Base-by-base conservation (phyloP, 2,113 vertebrate genomes). In the Microcebus griseorufus region DNA sequence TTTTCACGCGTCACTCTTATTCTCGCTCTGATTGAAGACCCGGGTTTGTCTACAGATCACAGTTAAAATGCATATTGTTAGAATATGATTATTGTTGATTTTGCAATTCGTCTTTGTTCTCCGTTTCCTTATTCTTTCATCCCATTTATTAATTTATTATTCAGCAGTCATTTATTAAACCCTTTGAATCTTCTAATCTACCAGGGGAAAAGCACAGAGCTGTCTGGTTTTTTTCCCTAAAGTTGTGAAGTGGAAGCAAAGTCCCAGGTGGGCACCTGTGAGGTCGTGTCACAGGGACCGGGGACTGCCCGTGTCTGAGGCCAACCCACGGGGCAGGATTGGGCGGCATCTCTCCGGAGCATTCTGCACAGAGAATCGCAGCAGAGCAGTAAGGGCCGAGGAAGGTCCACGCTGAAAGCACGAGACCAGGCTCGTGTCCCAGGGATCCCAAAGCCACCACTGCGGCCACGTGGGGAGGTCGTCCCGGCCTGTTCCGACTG, bases 31-130 rank as follows among this genome's bases (percentile, higher is more conserved):
- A 89, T 17, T 86, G 72, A 96, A 96, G 83, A 87, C 53, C 34
- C 6, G 17, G 34, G 48, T 45, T 78, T 93, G 82, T 67, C 94
- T 91, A 39, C 73, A 95, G 84, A 60, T 93, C 92, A 48, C 92
- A 58, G 83, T 76, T 67, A 82, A 91, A 92, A 86, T 79, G 83
- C 25, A n/a, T 58, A 60, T 39, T 62, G 51, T 27, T 80, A 53
- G 89, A 70, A 89, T 37, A 80, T 18, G 53, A 80, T 80, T 37
- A 58, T 60, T 82, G 79, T 53, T 55, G 37, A 32, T 45, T 76
- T 65, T 84, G 34, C 25, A 53, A 9, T 90, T 80, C 62, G 39
- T 92, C 94, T 96, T 92, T 85, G 12, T 72, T 72, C 55, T 82
- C 69, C 18, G 12, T 48, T 69, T 55, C 48, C 55, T 78, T 37